These are phyloP conservation scores for Megalopta genalis DNA, from an alignment of 1,140 invertebrate genomes.

Conservation along the genomic window DNA sequence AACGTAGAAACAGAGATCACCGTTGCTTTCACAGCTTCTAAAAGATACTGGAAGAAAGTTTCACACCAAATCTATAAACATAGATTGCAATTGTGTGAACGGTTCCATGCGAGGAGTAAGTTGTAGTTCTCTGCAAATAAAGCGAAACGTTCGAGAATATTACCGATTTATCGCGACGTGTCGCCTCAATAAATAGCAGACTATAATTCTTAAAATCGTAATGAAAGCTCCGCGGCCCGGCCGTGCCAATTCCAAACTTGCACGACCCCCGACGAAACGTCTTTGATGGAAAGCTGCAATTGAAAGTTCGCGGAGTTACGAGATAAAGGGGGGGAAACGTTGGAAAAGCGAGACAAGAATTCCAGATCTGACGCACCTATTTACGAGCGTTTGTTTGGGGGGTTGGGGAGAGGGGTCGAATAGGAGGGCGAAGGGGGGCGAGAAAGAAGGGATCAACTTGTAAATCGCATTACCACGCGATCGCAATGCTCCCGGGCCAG, in stretches of 20 bases:
- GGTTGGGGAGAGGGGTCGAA: background rate
- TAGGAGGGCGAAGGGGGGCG: background rate
- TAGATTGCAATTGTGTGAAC: no score
- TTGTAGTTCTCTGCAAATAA: no score
- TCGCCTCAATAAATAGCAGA: background rate
- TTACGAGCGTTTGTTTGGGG: conserved; percentile 16
- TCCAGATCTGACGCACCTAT: conserved; percentile 4
- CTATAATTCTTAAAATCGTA: background rate
- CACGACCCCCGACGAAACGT: background rate
- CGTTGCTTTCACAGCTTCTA: no score
- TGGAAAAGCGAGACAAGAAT: background rate
- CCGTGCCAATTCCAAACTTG: background rate
- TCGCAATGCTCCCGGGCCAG: background rate
- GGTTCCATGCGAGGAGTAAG: no score
- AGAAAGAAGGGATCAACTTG: conserved; percentile 11
- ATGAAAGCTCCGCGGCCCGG: background rate
- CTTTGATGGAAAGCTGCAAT: conserved; percentile 4
- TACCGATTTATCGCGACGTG: background rate
- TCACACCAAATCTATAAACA: no score
- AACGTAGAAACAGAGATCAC: no score
- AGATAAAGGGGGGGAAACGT: background rate
- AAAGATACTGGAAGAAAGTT: no score
- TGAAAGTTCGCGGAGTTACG: conserved; percentile 19
- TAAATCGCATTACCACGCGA: conserved; percentile 19
- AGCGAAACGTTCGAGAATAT: background rate